These are phyloP conservation scores for Prenolepis imparis DNA, from an alignment of 2,888 invertebrate species.

Conservation along the genomic window DNA sequence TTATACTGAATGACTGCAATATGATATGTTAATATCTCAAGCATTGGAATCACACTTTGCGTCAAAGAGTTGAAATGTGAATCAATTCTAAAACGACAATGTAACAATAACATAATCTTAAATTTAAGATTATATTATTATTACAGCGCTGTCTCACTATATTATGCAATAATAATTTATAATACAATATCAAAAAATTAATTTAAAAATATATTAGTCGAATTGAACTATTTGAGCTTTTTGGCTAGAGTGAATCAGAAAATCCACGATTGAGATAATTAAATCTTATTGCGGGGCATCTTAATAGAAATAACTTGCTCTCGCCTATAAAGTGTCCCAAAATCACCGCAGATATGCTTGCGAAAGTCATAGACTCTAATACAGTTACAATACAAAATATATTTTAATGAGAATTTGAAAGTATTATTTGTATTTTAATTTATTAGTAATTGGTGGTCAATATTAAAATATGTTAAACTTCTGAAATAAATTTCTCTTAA, in stretches of 20 bases:
- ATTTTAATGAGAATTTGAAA: neutral
- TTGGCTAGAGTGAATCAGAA: constrained; percentile 3
- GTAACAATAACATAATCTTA: constrained; percentile 27
- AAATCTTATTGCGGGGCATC: constrained; percentile 41
- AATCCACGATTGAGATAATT: neutral
- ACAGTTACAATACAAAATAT: neutral
- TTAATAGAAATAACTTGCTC: constrained; percentile 72
- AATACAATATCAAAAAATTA: constrained; percentile 4
- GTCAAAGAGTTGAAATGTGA: constrained; percentile 4
- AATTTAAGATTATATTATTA: constrained; percentile 29
- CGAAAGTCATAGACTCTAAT: constrained; percentile 1
- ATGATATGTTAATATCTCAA: constrained; percentile 11
- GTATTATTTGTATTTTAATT: neutral
- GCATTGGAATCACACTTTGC: neutral
- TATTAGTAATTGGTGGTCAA: neutral
- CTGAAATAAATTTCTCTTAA: neutral
- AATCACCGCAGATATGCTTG: neutral
- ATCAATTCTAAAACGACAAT: neutral
- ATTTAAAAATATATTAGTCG: constrained; percentile 19
- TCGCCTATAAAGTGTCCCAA: constrained; percentile 22
- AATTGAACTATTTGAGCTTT: constrained; percentile 28
- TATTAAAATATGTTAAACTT: constrained; percentile 35
- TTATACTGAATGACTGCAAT: constrained; percentile 54
- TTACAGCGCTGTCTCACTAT: constrained; percentile 21
- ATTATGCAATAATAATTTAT: constrained; percentile 10